Conservation (phyloP, 2,113 vertebrate species). For the Lichenostomus cassidix region DNA sequence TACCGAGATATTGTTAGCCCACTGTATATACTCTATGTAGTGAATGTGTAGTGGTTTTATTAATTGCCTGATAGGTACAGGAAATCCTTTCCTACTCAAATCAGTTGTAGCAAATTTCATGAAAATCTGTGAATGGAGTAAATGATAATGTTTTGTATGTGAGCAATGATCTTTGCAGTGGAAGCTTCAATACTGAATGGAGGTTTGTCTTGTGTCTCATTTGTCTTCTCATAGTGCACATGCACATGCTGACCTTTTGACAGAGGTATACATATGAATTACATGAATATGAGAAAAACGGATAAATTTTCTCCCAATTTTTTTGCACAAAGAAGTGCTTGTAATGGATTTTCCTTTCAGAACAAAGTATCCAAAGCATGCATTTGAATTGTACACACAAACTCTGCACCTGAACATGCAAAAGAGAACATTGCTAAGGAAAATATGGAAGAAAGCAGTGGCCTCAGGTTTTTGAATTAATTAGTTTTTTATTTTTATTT, state of each 20-base stretch:
- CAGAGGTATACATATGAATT: background rate
- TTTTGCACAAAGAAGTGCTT: background rate
- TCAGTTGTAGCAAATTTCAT: background rate
- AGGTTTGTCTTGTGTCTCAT: background rate
- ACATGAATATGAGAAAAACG: background rate
- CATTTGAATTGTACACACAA: background rate
- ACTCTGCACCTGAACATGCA: background rate
- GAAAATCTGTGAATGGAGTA: background rate
- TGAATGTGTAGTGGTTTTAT: background rate
- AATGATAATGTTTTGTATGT: rapidly evolving
- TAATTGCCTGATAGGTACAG: background rate
- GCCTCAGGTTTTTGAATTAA: background rate
- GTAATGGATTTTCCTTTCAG: background rate
- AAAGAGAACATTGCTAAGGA: background rate
- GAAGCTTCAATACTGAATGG: background rate
- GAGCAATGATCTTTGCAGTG: background rate
- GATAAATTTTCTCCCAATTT: background rate
- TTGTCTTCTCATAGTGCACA: background rate
- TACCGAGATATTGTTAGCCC: background rate
- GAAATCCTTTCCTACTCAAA: background rate
- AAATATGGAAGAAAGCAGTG: background rate
- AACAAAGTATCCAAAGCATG: background rate
- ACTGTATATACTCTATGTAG: background rate
- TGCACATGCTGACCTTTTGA: background rate
- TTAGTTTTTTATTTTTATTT: background rate